Conservation (phyloP, 2,797 vertebrate species). For the Trematomus bernacchii region DNA sequence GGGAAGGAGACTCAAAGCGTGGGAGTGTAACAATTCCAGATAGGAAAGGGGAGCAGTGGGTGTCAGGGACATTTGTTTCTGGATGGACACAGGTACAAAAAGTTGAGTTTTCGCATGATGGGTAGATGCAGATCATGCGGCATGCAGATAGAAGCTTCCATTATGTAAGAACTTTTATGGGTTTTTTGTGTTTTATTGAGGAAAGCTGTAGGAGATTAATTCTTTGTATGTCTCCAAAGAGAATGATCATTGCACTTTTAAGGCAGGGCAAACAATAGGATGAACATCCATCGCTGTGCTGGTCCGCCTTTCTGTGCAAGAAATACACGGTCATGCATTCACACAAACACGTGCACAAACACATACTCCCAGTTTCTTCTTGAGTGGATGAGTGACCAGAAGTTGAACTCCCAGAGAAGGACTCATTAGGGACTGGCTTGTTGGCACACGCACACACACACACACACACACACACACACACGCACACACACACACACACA, state of each 20-base stretch:
- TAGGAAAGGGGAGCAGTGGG: slow-evolving; percentile 44
- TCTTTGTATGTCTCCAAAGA: slow-evolving; percentile 5
- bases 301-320: slow-evolving; percentile 11
- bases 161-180: background rate
- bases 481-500: background rate
- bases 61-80: slow-evolving; percentile 43
- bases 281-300: background rate
- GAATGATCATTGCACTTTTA: slow-evolving; percentile 1
- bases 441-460: slow-evolving; percentile 66
- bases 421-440: slow-evolving; percentile 74
- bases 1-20: slow-evolving; percentile 74
- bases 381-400: slow-evolving; percentile 75
- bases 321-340: slow-evolving; percentile 30
- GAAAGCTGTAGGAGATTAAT: background rate
- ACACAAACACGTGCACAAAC: slow-evolving; percentile 28
- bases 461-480: slow-evolving; percentile 21
- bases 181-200: background rate
- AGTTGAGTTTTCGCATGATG: slow-evolving; percentile 32
- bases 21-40: slow-evolving; percentile 75
- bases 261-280: slow-evolving; percentile 5
- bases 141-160: background rate
- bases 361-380: slow-evolving; percentile 39
- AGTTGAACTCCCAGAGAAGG: slow-evolving; percentile 80
- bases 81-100: slow-evolving; percentile 37
- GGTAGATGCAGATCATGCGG: slow-evolving; percentile 10